These are phyloP conservation scores for Gymnarchus niloticus DNA, from an alignment of 2,113 vertebrate genomes.

Conservation along the genomic window DNA sequence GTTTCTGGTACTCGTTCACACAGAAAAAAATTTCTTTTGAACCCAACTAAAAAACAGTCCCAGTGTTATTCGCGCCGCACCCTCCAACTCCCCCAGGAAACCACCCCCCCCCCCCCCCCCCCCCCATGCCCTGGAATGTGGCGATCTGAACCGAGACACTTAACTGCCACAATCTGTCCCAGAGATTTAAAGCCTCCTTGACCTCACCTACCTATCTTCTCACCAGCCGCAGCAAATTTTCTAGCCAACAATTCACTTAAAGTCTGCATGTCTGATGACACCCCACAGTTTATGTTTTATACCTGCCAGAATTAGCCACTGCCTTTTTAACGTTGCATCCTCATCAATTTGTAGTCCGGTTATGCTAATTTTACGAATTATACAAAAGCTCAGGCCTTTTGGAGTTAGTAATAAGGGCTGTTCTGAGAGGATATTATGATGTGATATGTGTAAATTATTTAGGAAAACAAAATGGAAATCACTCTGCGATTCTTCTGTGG, in stretches of 20 bases:
- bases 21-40: no score
- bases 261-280: not conserved
- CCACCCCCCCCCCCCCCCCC: no score
- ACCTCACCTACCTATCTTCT: not conserved
- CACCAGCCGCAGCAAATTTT: not conserved
- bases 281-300: not conserved
- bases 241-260: constrained; percentile 11
- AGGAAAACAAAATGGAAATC: not conserved
- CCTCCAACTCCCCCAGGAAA: no score
- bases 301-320: not conserved
- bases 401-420: not conserved
- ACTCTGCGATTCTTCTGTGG: not conserved
- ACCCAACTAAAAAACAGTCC: no score
- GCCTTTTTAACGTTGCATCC: not conserved
- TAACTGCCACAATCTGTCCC: not conserved
- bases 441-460: not conserved
- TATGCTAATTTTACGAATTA: not conserved
- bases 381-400: not conserved
- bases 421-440: not conserved
- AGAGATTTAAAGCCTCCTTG: not conserved
- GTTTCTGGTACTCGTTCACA: no score
- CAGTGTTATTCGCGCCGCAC: no score
- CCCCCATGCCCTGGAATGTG: not conserved
- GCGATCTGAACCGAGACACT: not conserved
- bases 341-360: not conserved